Evolutionary conservation across 1,140 invertebrate species (phyloP).

Genomic region (Saccostrea echinata): DNA sequence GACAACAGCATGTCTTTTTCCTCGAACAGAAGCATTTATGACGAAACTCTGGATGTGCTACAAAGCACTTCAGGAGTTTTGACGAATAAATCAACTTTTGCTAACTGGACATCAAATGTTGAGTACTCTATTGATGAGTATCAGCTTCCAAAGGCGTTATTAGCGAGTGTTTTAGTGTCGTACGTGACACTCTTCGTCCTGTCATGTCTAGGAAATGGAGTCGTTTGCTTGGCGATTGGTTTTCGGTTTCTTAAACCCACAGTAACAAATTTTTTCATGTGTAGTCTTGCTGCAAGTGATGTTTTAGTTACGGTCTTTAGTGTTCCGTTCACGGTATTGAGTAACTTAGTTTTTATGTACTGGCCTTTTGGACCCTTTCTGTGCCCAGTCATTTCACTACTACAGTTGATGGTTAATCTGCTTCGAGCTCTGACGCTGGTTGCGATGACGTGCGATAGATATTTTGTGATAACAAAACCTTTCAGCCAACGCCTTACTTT

Average conservation of each 20-base stretch:
- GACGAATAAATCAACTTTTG: background rate
- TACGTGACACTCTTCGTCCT: constrained; percentile 49
- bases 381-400: constrained; percentile 91
- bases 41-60: background rate
- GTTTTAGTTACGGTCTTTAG: constrained; percentile 59
- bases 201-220: constrained; percentile 89
- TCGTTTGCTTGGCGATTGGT: constrained; percentile 92
- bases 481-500: constrained; percentile 88
- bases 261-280: constrained; percentile 96
- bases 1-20: background rate
- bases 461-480: constrained; percentile 94
- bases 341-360: constrained; percentile 88
- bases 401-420: constrained; percentile 95
- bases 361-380: constrained; percentile 94
- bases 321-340: constrained; percentile 80
- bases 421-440: constrained; percentile 94
- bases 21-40: background rate
- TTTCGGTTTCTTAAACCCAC: constrained; percentile 92
- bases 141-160: background rate
- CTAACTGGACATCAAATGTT: background rate
- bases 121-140: background rate
- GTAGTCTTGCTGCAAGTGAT: constrained; percentile 95
- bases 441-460: constrained; percentile 96
- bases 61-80: background rate
- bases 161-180: background rate